A percentile compares a stretch with the other conserved stretches of the same genome.
These are phyloP conservation scores for Liparis tanakae DNA, from an alignment of 2,797 vertebrate species.

Conservation along the genomic window DNA sequence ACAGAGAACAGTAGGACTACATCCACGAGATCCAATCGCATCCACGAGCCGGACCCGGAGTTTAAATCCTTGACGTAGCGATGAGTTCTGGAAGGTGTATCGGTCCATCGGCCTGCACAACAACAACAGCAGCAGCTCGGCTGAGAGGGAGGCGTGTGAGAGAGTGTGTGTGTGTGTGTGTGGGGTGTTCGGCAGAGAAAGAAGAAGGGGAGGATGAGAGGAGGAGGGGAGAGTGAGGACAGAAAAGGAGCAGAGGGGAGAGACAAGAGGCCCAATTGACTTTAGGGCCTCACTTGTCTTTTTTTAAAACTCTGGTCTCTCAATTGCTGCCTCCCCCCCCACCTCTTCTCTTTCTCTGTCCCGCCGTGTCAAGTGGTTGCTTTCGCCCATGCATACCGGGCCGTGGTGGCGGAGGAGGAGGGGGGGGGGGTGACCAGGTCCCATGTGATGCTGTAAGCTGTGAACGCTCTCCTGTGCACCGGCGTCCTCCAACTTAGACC, in stretches of 20 bases:
- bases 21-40: slow-evolving; percentile 1
- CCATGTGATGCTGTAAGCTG: slow-evolving; percentile 79
- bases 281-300: slow-evolving; percentile 62
- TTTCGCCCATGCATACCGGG: slow-evolving; percentile 45
- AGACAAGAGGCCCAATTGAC: slow-evolving; percentile 60
- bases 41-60: background rate
- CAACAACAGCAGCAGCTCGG: slow-evolving; percentile 10
- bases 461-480: slow-evolving; percentile 67
- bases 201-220: slow-evolving; percentile 21
- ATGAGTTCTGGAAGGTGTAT: background rate
- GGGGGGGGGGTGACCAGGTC: slow-evolving; percentile 70
- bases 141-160: slow-evolving; percentile 14
- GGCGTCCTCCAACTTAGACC: slow-evolving; percentile 52
- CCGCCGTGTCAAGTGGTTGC: slow-evolving; percentile 47
- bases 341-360: slow-evolving; percentile 7
- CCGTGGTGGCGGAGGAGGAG: slow-evolving; percentile 1
- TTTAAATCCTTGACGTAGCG: background rate
- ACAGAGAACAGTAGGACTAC: slow-evolving; percentile 22
- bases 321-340: slow-evolving; percentile 36
- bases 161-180: background rate
- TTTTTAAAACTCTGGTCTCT: slow-evolving; percentile 47
- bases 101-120: slow-evolving; percentile 14
- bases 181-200: no score
- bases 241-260: slow-evolving; percentile 46
- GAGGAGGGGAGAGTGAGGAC: slow-evolving; percentile 28